Evolutionary conservation across 1,140 invertebrate species (phyloP), one percentile per base, ranked within the genome.

Genomic region (Cheumatopsyche charites): DNA sequence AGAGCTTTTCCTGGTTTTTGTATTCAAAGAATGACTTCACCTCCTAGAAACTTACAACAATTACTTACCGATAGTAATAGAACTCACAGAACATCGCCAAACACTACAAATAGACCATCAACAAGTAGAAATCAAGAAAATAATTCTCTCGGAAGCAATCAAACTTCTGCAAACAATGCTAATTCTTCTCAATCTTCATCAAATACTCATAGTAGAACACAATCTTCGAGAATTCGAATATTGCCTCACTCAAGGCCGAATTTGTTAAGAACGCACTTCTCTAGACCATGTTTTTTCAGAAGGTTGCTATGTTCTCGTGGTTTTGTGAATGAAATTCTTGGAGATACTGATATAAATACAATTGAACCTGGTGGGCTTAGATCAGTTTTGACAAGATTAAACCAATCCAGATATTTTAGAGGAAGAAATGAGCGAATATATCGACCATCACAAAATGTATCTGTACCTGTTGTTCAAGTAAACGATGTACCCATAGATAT

Each of bases 391-490:
- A 9, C 55, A 2, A 25, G 55, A 58, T 9, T 36, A 4, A 36
- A 36, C 9, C 3, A 9, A 4, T 36, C 29, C 9, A 26, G 23
- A 47, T 13, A 13, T 47, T 23, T 25, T 23, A 58, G 55, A 25
- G 23, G 23, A 25, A 25, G 23, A 7, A 19, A 25, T 17, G 43
- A 52, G 23, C 21, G 4, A 21, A 1, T 21, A 15, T 12, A 42
- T 23, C 36, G 1, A 15, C 36, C 66, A 41, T 15, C 21, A 42
- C 1, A 36, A 72, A 80, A 78, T 63, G 77, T 79, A 0, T 77
- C 79, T n/a, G 82, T 88, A 68, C 88, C 88, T 1, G 78, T 85
- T 3, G 83, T 89, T 58, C 87, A 86, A 73, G 85, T 89, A 1
- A 88, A 88, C 70, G 88, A 89, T 72, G 80, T 86, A 0, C 85